Percentiles rank a stretch among this genome's conserved stretches.
Evolutionary conservation across 2,888 invertebrate species (phyloP).

Genomic region (Pristionchus japonicus): DNA sequence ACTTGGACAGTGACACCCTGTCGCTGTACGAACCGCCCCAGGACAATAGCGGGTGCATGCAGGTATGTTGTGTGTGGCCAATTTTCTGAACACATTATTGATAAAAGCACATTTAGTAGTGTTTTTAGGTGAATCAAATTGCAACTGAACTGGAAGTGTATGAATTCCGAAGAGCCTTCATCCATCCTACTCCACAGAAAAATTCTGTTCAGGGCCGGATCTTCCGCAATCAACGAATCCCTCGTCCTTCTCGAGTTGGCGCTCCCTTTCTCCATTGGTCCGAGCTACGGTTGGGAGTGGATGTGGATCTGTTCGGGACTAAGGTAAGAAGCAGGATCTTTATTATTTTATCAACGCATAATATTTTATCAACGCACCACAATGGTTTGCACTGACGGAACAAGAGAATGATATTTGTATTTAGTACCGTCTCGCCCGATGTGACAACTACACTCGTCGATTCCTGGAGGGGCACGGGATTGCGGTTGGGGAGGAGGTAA

Average conservation of each 20-base stretch:
- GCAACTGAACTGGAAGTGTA: no score
- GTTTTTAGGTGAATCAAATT: no score
- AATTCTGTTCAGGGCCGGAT: slow-evolving; percentile 41
- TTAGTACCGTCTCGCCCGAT: slow-evolving; percentile 29
- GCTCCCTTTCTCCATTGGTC: slow-evolving; percentile 55
- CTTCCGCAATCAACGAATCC: slow-evolving; percentile 19
- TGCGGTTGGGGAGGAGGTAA: slow-evolving; percentile 38
- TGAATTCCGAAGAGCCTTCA: not conserved
- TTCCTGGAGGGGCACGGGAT: slow-evolving; percentile 38
- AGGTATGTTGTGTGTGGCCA: not conserved
- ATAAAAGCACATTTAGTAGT: no score
- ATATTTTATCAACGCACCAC: no score
- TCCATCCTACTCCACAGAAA: not conserved
- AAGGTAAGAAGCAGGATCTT: slow-evolving; percentile 37
- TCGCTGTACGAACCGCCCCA: slow-evolving; percentile 45
- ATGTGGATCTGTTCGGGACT: slow-evolving; percentile 58
- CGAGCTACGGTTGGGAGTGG: slow-evolving; percentile 58
- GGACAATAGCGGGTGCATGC: slow-evolving; percentile 47
- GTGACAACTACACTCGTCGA: slow-evolving; percentile 38
- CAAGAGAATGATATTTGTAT: not conserved
- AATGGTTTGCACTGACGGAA: no score
- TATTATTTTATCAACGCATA: not conserved
- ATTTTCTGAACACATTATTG: no score
- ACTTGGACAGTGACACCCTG: slow-evolving; percentile 21
- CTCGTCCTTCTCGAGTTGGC: slow-evolving; percentile 17